A percentile compares a stretch with the other conserved stretches of the same genome.
Conservation (phyloP, 1,140 invertebrate genomes). For the Stenopsyche tienmushanensis region DNA sequence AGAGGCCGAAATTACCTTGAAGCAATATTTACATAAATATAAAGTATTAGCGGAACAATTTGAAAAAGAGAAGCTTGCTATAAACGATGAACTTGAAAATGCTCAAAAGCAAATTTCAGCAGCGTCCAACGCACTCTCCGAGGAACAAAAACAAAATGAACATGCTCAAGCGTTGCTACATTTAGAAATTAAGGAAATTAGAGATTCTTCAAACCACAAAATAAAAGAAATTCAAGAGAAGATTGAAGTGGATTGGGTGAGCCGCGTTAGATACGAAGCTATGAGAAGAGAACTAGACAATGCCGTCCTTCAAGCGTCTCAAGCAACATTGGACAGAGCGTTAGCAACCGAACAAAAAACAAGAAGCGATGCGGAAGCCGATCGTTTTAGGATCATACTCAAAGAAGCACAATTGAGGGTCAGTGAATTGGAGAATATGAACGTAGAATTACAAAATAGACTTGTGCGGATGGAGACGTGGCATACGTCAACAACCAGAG, state of each 20-base stretch:
- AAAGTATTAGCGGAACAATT: slow-evolving; percentile 11
- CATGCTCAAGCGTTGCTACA: background rate
- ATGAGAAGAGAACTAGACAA: slow-evolving; percentile 51
- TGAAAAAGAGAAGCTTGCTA: slow-evolving; percentile 8
- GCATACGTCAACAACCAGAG: slow-evolving; percentile 7
- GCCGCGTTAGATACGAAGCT: slow-evolving; percentile 22
- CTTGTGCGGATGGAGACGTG: slow-evolving; percentile 14
- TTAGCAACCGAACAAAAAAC: slow-evolving; percentile 50
- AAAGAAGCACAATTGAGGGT: slow-evolving; percentile 38
- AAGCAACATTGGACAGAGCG: slow-evolving; percentile 53
- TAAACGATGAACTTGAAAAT: slow-evolving; percentile 16
- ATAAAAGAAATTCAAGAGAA: slow-evolving; percentile 23
- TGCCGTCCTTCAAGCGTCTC: slow-evolving; percentile 53
- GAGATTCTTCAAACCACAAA: slow-evolving; percentile 3
- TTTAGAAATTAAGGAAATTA: slow-evolving; percentile 5
- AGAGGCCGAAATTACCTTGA: slow-evolving; percentile 6
- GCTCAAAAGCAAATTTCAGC: background rate
- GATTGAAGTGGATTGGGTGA: slow-evolving; percentile 30
- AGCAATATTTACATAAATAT: slow-evolving; percentile 1
- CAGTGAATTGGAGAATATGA: slow-evolving; percentile 22
- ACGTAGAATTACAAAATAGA: slow-evolving; percentile 13
- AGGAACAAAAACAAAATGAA: slow-evolving; percentile 17
- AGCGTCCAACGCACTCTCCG: background rate
- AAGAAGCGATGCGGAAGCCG: slow-evolving; percentile 51
- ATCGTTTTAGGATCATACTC: slow-evolving; percentile 49